Conservation (phyloP, 2,113 vertebrate species). For the Camelus dromedarius region DNA sequence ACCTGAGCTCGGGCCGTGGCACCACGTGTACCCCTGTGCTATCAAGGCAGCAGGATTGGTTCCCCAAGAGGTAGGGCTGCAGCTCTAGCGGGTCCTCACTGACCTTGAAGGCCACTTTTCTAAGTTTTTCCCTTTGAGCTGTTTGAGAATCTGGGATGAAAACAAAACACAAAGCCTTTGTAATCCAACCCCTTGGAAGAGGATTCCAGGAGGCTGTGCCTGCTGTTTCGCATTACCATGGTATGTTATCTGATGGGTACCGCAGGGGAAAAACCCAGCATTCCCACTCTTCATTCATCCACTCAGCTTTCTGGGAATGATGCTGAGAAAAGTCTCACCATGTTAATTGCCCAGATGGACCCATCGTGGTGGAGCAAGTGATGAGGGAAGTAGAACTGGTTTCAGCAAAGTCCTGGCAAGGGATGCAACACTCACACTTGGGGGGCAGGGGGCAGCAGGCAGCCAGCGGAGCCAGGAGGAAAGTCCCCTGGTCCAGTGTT, state of each 20-base stretch:
- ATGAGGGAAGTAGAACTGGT: neutral
- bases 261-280: neutral
- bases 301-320: slow-evolving; percentile 19
- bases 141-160: slow-evolving; percentile 62
- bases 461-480: neutral
- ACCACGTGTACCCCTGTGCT: neutral
- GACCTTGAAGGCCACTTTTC: slow-evolving; percentile 42
- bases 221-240: slow-evolving; percentile 60
- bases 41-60: neutral
- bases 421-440: neutral
- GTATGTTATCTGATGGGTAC: slow-evolving; percentile 65
- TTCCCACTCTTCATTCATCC: slow-evolving; percentile 3
- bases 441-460: rapidly evolving
- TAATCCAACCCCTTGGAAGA: slow-evolving; percentile 29
- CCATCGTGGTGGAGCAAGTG: rapidly evolving
- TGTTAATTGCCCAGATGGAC: neutral
- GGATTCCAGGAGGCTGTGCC: neutral
- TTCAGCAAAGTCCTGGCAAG: neutral
- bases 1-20: neutral
- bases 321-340: neutral
- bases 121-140: slow-evolving; percentile 52
- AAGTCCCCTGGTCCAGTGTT: neutral
- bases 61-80: neutral
- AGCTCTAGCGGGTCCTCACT: neutral
- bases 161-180: slow-evolving; percentile 65